Evolutionary conservation across 2,888 invertebrate species (phyloP), one percentile per base, ranked within the genome.

Genomic region (Glaucopsyche alexis): DNA sequence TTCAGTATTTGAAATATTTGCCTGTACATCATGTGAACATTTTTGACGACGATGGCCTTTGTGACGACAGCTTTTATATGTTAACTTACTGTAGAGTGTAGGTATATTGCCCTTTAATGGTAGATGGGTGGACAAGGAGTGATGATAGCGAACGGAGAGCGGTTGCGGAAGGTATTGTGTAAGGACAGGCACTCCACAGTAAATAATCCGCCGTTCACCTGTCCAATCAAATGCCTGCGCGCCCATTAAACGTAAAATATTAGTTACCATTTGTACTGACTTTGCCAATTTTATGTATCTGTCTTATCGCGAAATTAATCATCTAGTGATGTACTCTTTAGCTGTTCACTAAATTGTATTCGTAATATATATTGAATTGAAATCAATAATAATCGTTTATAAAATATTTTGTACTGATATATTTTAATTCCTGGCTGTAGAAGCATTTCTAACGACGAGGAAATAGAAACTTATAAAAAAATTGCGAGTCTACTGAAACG

Each of bases 201-300:
- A 86, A 87, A 87, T 89, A 85, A 87, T 60, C 60, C 80, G 75
- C 76, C 74, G 71, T 76, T 83, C 89, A 89, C 85, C 87, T 88
- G 88, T 80, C 82, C 76, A 80, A 79, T 84, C 83, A 78, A 82
- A 82, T 76, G 69, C 69, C 67, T 16, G 67, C 77, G 78, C 77
- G 76, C 77, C 79, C 78, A 79, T 80, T 82, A 85, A 82, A 77
- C 75, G 75, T 77, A 75, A 75, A 77, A 75, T 71, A 49, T 67
- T 71, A 29, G 69, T 19, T 29, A 60, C 29, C 29, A 60, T 60
- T 60, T 60, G 60, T 60, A 38, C 60, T 29, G 60, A 60, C 60
- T 60, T 60, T 29, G 60, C 29, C 60, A 60, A 60, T 60, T 60
- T 60, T 60, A 60, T 60, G 60, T 60, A 60, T 38, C 60, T 60